Evolutionary conservation across 1,140 invertebrate genomes (phyloP).

Genomic region (Chironomus striatipennis): DNA sequence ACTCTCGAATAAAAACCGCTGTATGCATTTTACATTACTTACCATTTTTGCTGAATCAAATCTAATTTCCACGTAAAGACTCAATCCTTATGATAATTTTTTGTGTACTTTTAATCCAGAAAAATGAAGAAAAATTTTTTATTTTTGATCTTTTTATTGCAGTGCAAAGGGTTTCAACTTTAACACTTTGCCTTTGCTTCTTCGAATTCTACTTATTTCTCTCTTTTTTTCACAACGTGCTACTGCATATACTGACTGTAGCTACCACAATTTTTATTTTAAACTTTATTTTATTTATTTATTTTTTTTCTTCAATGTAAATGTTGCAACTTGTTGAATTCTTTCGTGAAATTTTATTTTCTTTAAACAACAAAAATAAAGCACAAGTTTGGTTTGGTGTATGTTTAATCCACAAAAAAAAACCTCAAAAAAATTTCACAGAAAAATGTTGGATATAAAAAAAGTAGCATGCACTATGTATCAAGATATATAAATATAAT

Average conservation of each 20-base stretch:
- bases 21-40: not conserved
- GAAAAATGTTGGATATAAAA: not conserved
- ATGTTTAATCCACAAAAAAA: not conserved
- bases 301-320: no score
- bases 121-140: not conserved
- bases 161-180: not conserved
- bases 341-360: not conserved
- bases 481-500: not conserved
- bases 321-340: not conserved
- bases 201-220: no score
- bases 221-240: no score
- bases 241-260: no score
- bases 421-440: not conserved
- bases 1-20: not conserved
- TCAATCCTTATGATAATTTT: conserved; percentile 13
- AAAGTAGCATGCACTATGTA: no score
- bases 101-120: conserved; percentile 3
- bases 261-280: no score
- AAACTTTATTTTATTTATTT: no score
- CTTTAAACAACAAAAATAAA: not conserved
- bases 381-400: not conserved
- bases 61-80: not conserved
- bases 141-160: not conserved
- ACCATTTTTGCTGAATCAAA: conserved; percentile 16
- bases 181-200: not conserved